phyloP scores from a whole-genome alignment of 1,140 invertebrate genomes.

The Cherax destructor region DNA sequence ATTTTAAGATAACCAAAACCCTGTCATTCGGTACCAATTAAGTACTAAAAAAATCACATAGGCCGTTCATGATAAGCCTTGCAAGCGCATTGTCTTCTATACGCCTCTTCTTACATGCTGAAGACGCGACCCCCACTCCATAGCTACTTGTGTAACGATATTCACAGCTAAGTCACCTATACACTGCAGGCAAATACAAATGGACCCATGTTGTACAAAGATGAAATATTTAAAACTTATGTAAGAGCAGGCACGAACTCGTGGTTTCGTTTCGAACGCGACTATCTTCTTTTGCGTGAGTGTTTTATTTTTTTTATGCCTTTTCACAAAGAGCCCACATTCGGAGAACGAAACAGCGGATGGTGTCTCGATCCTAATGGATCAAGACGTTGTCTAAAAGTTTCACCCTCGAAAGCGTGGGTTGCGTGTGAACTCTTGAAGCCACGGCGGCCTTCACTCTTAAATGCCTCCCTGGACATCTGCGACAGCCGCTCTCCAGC shows the following conservation, averaged over 20 bases:
- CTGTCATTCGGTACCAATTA: constrained; percentile 67
- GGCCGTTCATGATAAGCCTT: constrained; percentile 61
- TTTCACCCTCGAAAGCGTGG: too few species aligned
- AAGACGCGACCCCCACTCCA: constrained; percentile 53
- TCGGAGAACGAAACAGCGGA: too few species aligned
- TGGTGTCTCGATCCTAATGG: too few species aligned
- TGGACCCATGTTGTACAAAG: constrained; percentile 56
- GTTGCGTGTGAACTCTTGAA: too few species aligned
- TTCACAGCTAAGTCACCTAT: constrained; percentile 22
- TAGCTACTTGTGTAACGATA: constrained; percentile 18
- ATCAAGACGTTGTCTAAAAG: too few species aligned
- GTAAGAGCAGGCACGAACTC: constrained; percentile 34
- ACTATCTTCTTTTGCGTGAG: too few species aligned
- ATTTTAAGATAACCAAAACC: constrained; percentile 62
- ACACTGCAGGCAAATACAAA: constrained; percentile 53
- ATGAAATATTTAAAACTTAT: constrained; percentile 24
- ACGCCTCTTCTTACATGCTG: constrained; percentile 15
- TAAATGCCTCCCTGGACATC: too few species aligned
- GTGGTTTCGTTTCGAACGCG: neutral
- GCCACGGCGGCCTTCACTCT: too few species aligned
- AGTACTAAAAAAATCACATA: constrained; percentile 46
- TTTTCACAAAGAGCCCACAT: too few species aligned
- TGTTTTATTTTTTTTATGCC: neutral
- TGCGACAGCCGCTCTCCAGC: too few species aligned
- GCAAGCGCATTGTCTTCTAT: constrained; percentile 64